Evolutionary conservation across 35 echinoderm and acorn worm species (phyloP).

Genomic region (Strongylocentrotus purpuratus): DNA sequence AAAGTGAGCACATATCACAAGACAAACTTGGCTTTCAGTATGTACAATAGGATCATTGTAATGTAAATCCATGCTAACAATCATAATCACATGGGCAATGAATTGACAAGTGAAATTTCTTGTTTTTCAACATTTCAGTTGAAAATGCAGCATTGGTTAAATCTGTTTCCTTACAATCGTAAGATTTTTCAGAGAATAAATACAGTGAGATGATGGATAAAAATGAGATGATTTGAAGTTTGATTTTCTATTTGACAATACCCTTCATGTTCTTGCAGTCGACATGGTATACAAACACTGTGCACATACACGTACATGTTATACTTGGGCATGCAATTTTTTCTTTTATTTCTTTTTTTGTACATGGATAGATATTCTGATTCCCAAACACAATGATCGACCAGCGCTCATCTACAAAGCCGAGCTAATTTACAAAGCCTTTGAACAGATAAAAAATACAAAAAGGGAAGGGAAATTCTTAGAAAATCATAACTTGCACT

Average conservation of each 20-base stretch:
- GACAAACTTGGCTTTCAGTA: neutral
- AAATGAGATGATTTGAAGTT: neutral
- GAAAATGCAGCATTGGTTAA: slow-evolving; percentile 23
- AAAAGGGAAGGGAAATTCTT: neutral
- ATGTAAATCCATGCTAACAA: neutral
- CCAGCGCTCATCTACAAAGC: slow-evolving; percentile 43
- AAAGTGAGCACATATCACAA: neutral
- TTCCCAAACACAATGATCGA: slow-evolving; percentile 18
- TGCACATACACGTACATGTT: neutral
- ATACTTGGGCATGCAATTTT: slow-evolving; percentile 7
- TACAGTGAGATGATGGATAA: neutral
- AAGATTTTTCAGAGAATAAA: neutral
- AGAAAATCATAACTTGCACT: neutral
- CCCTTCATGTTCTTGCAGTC: neutral
- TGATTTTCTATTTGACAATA: neutral
- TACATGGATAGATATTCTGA: neutral
- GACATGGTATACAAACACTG: neutral
- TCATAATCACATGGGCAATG: neutral
- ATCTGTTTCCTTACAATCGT: neutral
- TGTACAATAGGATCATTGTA: neutral
- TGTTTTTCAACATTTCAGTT: neutral
- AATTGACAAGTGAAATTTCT: neutral
- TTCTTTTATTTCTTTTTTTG: neutral
- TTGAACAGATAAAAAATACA: neutral
- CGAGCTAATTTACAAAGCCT: slow-evolving; percentile 25